Evolutionary conservation across 1,140 invertebrate genomes (phyloP).

Genomic region (Chironomus tepperi): DNA sequence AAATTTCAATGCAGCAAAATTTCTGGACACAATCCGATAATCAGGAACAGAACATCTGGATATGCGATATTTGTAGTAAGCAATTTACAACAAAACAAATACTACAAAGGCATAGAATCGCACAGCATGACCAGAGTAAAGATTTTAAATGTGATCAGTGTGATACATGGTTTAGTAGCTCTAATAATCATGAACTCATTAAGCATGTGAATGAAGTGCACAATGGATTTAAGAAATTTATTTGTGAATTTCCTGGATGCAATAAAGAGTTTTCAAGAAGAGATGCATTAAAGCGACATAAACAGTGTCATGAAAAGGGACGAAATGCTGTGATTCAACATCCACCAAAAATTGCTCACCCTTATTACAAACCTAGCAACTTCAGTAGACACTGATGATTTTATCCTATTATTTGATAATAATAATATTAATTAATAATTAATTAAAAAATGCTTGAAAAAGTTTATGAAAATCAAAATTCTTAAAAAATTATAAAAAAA

Average conservation of each 20-base stretch:
- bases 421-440: too few species aligned
- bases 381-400: constrained; percentile 35
- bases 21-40: constrained; percentile 4
- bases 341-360: neutral
- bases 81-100: constrained; percentile 12
- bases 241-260: neutral
- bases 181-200: constrained; percentile 16
- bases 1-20: constrained; percentile 7
- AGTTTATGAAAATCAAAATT: too few species aligned
- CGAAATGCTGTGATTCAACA: neutral
- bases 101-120: neutral
- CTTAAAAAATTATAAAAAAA: too few species aligned
- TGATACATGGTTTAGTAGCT: neutral
- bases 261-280: constrained; percentile 9
- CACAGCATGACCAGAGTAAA: neutral
- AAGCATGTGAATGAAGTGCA: constrained; percentile 17
- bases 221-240: constrained; percentile 18
- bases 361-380: constrained; percentile 49
- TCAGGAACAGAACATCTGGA: neutral
- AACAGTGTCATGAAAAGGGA: neutral
- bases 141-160: constrained; percentile 19
- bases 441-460: too few species aligned
- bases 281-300: constrained; percentile 7
- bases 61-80: neutral
- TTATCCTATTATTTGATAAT: too few species aligned